Evolutionary conservation across 1,140 invertebrate genomes (phyloP), one percentile per base, ranked within the genome.

Genomic region (Cherax destructor): DNA sequence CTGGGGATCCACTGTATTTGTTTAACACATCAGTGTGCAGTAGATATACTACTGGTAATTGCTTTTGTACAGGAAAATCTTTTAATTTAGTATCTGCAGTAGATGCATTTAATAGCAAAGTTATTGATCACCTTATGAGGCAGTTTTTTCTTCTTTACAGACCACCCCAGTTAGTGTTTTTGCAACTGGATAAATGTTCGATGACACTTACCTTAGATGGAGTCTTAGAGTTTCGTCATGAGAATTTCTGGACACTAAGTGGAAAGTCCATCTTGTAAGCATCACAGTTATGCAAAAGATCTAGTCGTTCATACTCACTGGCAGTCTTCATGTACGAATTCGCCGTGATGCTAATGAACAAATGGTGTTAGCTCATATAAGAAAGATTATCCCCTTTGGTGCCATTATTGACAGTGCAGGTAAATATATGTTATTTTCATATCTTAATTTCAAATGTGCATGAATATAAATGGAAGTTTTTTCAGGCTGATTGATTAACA

Each of bases 131-230:
- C 1, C 7, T 74, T 74, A 10, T 30, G 21, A 30, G 1, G 11
- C 69, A 74, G 30, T 21, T 4, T 13, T 52, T 18, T 80, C 72
- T 74, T 92, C 83, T 88, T 94, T 94, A 49, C 94, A 96, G 96
- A 96, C 96, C 85, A 95, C 95, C 59, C 96, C 96, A 84, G 94
- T 95, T 78, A 95, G 96, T 93, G 95, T 96, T 91, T 95, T 95
- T 92, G 95, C 95, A 96, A 93, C 94, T 96, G 80, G 96, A 96
- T 93, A 96, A 96, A 94, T 95, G 95, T 86, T 93, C 94, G 96
- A n/a, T 90, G 96, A 97, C 96, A 4, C 95, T 96, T 76, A 96
- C 96, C 81, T 95, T 97, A 76, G 96, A 97, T 94, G 96, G 96
- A 49, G 96, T 97, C 56, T 94, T 97, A 18, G 96, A 97, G 94